A percentile compares a stretch with the other conserved stretches of the same genome.
phyloP scores from a whole-genome alignment of 2,888 invertebrate genomes.

The Pammene fasciana region DNA sequence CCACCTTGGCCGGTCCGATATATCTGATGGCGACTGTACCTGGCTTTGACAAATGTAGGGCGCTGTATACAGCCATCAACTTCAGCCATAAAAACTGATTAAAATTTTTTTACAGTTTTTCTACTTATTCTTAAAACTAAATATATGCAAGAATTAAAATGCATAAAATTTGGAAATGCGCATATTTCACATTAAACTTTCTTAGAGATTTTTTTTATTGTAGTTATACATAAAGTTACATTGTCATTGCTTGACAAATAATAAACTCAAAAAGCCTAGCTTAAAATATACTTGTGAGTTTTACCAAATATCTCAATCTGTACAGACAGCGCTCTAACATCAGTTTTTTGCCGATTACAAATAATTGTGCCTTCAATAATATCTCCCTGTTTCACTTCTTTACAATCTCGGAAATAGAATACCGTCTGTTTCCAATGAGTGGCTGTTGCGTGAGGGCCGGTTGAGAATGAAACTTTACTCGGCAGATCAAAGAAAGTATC shows the following conservation, averaged over 20 bases:
- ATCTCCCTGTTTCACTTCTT: conserved; percentile 87
- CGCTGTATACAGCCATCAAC: too few relatives aligned
- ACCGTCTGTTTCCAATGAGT: conserved; percentile 99
- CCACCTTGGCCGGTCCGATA: too few relatives aligned
- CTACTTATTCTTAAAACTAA: too few relatives aligned
- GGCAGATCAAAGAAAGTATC: conserved; percentile 92
- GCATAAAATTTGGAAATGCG: background rate
- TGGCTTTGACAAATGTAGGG: too few relatives aligned
- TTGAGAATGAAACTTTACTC: conserved; percentile 87
- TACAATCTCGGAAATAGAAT: conserved; percentile 90
- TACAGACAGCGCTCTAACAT: conserved; percentile 89
- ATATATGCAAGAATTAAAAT: too few relatives aligned
- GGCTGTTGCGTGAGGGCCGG: conserved; percentile 87
- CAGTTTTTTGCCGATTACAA: conserved; percentile 88
- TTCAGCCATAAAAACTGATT: too few relatives aligned
- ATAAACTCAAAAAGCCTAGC: conserved; percentile 66
- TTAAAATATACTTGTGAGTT: conserved; percentile 85
- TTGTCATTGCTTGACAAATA: background rate
- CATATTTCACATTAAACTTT: conserved; percentile 7
- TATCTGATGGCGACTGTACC: too few relatives aligned
- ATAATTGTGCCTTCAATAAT: conserved; percentile 86
- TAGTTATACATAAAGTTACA: conserved; percentile 1
- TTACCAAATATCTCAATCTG: conserved; percentile 86
- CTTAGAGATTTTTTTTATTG: background rate
- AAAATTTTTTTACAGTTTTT: too few relatives aligned